A percentile compares a stretch with the other conserved stretches of the same genome.
These are phyloP conservation scores for Peromyscus aztecus DNA, from an alignment of 2,797 vertebrate genomes.

Conservation along the genomic window DNA sequence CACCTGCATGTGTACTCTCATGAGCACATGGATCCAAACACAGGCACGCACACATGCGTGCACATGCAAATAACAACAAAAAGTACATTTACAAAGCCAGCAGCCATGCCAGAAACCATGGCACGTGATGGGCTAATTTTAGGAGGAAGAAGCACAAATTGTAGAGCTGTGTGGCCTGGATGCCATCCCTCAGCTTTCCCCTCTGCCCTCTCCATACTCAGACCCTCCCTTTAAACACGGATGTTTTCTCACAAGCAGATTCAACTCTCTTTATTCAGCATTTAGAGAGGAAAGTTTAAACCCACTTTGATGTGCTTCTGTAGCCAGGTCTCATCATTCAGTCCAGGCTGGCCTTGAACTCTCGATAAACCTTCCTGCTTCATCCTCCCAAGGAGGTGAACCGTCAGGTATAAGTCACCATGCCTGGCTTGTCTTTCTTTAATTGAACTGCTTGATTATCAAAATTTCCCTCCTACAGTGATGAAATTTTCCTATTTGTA, in stretches of 20 bases:
- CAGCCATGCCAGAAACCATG: background rate
- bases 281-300: background rate
- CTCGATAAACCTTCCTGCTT: background rate
- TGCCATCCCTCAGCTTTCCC: background rate
- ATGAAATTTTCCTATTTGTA: slow-evolving; percentile 41
- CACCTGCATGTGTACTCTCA: background rate
- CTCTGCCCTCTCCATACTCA: too few relatives aligned
- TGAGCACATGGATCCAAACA: background rate
- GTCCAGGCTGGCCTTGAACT: background rate
- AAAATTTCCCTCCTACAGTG: background rate
- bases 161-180: rapidly evolving
- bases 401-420: background rate
- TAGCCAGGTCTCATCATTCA: background rate
- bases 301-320: background rate
- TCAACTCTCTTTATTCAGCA: background rate
- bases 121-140: background rate
- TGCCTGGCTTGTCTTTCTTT: background rate
- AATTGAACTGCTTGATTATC: background rate
- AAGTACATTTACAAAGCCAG: background rate
- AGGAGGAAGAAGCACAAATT: background rate
- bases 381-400: background rate
- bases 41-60: too few relatives aligned
- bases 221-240: background rate
- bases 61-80: background rate
- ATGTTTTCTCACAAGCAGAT: background rate